Evolutionary conservation across 2,888 invertebrate genomes (phyloP), one percentile per base, ranked within the genome.

Genomic region (Leucophenga maculata): DNA sequence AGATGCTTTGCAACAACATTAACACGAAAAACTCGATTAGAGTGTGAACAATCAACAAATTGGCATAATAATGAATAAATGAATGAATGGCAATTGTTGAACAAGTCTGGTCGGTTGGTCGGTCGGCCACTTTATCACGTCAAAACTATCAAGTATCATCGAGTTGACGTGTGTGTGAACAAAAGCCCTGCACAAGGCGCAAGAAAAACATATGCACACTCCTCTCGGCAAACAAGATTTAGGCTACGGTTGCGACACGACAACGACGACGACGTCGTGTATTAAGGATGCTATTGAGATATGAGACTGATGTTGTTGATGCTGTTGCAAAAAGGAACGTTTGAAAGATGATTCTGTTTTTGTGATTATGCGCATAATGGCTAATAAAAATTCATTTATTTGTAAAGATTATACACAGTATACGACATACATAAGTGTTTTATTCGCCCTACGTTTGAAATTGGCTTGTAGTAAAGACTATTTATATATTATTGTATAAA

Each of bases 351-450:
- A 54, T 76, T 69, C n/a, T 60, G 64, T 55, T 69, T 78, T 69
- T 78, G 74, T 77, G 78, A 72, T 77, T 72, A 77, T 77, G 75
- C 73, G 75, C 44, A 70, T 69, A 75, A 79, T 75, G 84, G 78
- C 84, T 80, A 83, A 83, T 83, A 78, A 77, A 84, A 84, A 83
- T 84, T 83, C 78, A 84, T 84, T 79, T 75, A 73, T 74, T 75
- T 71, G 68, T 22, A 62, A 65, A 67, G 54, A 55, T 55, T 55
- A 22, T 22, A 26, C 26, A 26, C 26, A 26, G 26, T 26, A 26
- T 57, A 14, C 57, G 57, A 20, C 44, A 18, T 16, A 6, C 26
- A 26, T 57, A n/a, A n/a, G 57, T 57, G 1, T 57, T 52, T 14
- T 52, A n/a, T n/a, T 8, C n/a, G 3, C 16, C 9, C 18, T 18